Base-by-base conservation (phyloP, 1,140 invertebrate species). In the Metopolophium dirhodum region DNA sequence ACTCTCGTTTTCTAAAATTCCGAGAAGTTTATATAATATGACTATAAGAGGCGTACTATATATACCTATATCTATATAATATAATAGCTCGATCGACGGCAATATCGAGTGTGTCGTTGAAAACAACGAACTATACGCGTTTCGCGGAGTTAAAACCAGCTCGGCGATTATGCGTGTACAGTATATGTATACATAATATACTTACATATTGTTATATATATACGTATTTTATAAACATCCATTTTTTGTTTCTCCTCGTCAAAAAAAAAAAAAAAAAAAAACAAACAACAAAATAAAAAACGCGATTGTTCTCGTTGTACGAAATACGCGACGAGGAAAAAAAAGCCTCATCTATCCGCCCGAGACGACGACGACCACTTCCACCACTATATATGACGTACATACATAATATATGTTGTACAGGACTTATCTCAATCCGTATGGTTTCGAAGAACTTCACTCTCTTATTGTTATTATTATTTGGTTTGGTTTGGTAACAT, bases 1-100 rank as follows among this genome's bases (percentile, higher is more conserved):
- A 77, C 61, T 77, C 61, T 77, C 30, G 14, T 77, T 77, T 77
- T 77, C 61, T 77, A n/a, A 77, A 77, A 77, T 77, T 77, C 61
- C 14, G 18, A 77, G 30, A 77, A 77, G 30, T 18, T 1, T 77
- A n/a, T 7, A 77, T 77, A 51, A 51, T 51, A 54, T 54, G 61
- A 77, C 61, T 77, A 77, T 77, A n/a, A 68, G n/a, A n/a, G 30
- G 61, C n/a, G 0, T 30, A 77, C n/a, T 68, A 68, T 4, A 77
- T 77, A 18, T 68, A 68, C 30, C 0, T 61, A 51, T 22, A 51
- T 61, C 30, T n/a, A 14, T 11, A n/a, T n/a, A n/a, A n/a, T 18
- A 37, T 37, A 37, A 54, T 54, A 22, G 51, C 22, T n/a, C 61
- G 61, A 77, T 11, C 57, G 57, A 30, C 57, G 11, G 30, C 57